Conservation (phyloP, 1,140 invertebrate species). For the Ostrea edulis region DNA sequence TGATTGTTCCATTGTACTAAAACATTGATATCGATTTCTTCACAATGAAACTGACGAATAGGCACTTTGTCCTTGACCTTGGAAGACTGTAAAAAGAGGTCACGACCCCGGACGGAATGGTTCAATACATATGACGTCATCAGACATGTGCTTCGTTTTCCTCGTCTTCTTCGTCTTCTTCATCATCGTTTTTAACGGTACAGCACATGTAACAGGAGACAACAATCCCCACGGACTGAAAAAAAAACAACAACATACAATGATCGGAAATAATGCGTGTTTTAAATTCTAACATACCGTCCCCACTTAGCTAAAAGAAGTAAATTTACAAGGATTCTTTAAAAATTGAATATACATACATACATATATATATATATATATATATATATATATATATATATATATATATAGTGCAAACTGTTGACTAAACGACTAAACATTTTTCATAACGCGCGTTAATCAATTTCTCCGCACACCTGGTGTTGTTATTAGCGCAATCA, state of each 20-base stretch:
- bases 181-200: slow-evolving; percentile 53
- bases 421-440: too few relatives aligned
- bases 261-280: too few relatives aligned
- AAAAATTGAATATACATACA: too few relatives aligned
- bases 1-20: neutral
- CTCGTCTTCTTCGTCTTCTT: slow-evolving; percentile 53
- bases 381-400: too few relatives aligned
- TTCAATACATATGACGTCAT: neutral
- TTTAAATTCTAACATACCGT: too few relatives aligned
- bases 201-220: slow-evolving; percentile 57
- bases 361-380: too few relatives aligned
- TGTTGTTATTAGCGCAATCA: too few relatives aligned
- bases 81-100: slow-evolving; percentile 14
- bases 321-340: too few relatives aligned
- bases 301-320: too few relatives aligned
- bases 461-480: too few relatives aligned
- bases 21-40: neutral
- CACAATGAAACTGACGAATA: neutral
- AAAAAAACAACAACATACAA: neutral
- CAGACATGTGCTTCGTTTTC: slow-evolving; percentile 55
- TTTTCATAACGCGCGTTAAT: too few relatives aligned
- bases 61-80: slow-evolving; percentile 32
- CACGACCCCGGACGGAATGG: slow-evolving; percentile 24
- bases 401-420: too few relatives aligned
- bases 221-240: slow-evolving; percentile 51